Percentiles rank a stretch among this genome's conserved stretches.
These are phyloP conservation scores for Pristiophorus japonicus DNA, from an alignment of 2,113 vertebrate genomes.

Conservation along the genomic window DNA sequence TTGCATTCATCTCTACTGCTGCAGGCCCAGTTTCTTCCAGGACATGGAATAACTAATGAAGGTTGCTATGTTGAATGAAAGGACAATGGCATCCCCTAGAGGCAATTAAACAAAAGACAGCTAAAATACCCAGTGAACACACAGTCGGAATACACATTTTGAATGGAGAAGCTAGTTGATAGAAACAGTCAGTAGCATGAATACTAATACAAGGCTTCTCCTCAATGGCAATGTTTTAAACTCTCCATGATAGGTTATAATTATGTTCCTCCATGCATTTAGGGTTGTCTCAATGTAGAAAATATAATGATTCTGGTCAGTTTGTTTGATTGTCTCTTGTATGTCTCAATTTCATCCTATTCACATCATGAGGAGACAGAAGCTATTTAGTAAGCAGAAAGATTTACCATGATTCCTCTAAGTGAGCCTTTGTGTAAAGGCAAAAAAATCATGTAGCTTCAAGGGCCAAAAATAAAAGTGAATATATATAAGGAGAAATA, in stretches of 20 bases:
- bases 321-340: background rate
- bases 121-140: background rate
- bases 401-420: background rate
- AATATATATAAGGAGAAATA: background rate
- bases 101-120: conserved; percentile 27
- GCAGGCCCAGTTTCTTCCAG: background rate
- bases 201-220: background rate
- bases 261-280: background rate
- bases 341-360: conserved; percentile 7
- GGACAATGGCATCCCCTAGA: conserved; percentile 35
- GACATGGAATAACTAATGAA: background rate
- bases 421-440: background rate
- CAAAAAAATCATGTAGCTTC: background rate
- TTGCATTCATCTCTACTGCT: background rate
- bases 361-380: background rate
- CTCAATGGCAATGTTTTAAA: background rate
- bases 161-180: background rate
- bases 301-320: background rate
- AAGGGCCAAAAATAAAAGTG: background rate
- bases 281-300: background rate
- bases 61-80: conserved; percentile 9
- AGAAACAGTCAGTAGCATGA: background rate
- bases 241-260: background rate
- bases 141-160: background rate
- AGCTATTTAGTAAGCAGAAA: too few species aligned